Base-by-base conservation (phyloP, 2,113 vertebrate genomes). In the Mormyrus iriodes region DNA sequence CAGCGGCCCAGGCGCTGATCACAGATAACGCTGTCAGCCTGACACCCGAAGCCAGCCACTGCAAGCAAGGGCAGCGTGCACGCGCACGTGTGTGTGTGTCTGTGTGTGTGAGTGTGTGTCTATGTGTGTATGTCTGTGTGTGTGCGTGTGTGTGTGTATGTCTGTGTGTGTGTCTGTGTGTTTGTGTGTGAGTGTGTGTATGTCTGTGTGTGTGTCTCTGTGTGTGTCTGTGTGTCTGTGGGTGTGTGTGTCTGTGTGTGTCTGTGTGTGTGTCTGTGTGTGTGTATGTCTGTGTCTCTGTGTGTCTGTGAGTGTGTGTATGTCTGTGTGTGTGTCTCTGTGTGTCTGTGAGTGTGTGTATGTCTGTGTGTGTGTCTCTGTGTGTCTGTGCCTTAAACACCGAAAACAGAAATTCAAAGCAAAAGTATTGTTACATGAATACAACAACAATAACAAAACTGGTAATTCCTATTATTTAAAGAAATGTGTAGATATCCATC, bases 11-110 rank as follows among this genome's bases (percentile, higher is more conserved):
- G 73, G 3, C 35, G 52, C 76, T 46, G 51, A 89, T 83, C 88
- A 83, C 51, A 84, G 88, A 83, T 89, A 89, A 35, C 73, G 79
- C 88, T 89, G 88, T 83, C 88, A 89, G 88, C 19, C 76, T 89
- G 73, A 89, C 88, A 89, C 76, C 76, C 51, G 24, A 52, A 73
- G 73, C 76, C 87, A 51, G 48, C 46, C 4, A 51, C 73, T 82
- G 15, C 48, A 51, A 17, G 27, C 88, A 15, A 44, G 9, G 35
- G 88, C 31, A 27, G 12, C 6, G 48, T 17, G 48, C 31, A 13
- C 24, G 49, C 42, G 85, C 69, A 52, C 73, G 90, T 83, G 88
- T 88, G 46, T 35, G 44, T 48, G 46, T 51, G 53, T 88, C 27
- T 89, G 27, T 49, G 31, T 89, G 35, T 65, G 55, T 84, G 65